These are phyloP conservation scores for Hetaerina titia DNA, from an alignment of 2,888 invertebrate species.

Conservation along the genomic window DNA sequence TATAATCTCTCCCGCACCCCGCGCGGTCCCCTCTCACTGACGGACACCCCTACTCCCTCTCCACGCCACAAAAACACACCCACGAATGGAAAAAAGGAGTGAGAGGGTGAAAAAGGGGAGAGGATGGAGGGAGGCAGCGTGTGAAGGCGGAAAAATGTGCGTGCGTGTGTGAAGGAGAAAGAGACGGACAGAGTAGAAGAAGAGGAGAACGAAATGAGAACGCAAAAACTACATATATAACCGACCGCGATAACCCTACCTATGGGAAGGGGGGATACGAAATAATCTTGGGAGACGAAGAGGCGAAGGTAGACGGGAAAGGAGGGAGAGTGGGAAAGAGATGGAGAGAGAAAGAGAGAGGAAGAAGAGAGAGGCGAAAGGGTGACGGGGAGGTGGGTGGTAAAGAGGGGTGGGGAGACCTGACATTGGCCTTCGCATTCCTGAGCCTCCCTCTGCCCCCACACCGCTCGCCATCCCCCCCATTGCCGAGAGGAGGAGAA, in stretches of 20 bases:
- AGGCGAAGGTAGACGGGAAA: not conserved
- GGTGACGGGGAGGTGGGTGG: not conserved
- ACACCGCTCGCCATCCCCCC: not conserved
- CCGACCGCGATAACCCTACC: not conserved
- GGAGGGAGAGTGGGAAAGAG: not conserved
- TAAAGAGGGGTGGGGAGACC: not conserved
- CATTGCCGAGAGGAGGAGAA: not conserved
- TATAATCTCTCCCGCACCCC: not conserved
- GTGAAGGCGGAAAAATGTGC: not conserved
- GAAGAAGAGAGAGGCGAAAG: conserved; percentile 27
- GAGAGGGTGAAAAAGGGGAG: not conserved
- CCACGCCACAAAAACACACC: not conserved
- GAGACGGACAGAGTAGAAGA: not conserved
- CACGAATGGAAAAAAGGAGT: not conserved
- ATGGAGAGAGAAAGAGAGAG: not conserved
- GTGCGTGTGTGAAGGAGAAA: not conserved
- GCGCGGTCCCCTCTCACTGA: not conserved
- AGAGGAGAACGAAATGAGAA: not conserved
- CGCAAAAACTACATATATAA: not conserved
- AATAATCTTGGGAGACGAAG: not conserved
- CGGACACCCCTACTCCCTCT: not conserved
- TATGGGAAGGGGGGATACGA: not conserved
- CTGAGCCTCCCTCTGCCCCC: not conserved
- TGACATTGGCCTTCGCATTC: conserved; percentile 27
- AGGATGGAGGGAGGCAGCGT: not conserved